These are phyloP conservation scores for Nothocercus julius DNA, from an alignment of 2,113 vertebrate genomes.

Conservation along the genomic window DNA sequence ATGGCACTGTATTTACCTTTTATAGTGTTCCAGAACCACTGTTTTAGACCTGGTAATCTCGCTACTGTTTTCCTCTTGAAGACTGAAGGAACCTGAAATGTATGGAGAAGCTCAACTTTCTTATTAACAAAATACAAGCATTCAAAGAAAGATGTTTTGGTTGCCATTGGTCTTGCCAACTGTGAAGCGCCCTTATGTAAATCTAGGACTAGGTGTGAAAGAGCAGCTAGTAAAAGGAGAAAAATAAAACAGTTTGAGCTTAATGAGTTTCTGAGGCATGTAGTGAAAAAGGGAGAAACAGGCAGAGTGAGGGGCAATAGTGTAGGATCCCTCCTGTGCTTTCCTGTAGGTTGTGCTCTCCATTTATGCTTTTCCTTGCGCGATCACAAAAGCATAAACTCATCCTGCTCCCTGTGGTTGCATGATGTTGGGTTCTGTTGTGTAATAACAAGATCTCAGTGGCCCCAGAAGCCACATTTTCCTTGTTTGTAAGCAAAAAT, in stretches of 20 bases:
- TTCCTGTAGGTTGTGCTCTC: background rate
- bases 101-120: background rate
- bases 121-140: background rate
- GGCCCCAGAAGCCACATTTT: background rate
- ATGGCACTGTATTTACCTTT: background rate
- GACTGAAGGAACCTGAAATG: background rate
- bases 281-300: background rate
- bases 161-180: background rate
- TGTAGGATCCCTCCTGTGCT: background rate
- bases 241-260: background rate
- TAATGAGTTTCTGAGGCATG: background rate
- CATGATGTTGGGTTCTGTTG: background rate
- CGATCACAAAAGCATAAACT: background rate
- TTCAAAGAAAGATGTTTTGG: background rate
- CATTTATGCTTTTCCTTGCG: background rate
- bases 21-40: background rate
- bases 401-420: background rate
- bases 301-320: background rate
- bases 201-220: background rate
- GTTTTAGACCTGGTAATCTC: background rate
- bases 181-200: fast-evolving
- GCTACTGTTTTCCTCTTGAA: fast-evolving
- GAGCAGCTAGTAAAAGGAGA: background rate
- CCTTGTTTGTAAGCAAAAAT: background rate
- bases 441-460: background rate